A percentile compares a stretch with the other conserved stretches of the same genome.
Evolutionary conservation across 2,113 vertebrate species (phyloP).

Genomic region (Gymnocephalus cernua): DNA sequence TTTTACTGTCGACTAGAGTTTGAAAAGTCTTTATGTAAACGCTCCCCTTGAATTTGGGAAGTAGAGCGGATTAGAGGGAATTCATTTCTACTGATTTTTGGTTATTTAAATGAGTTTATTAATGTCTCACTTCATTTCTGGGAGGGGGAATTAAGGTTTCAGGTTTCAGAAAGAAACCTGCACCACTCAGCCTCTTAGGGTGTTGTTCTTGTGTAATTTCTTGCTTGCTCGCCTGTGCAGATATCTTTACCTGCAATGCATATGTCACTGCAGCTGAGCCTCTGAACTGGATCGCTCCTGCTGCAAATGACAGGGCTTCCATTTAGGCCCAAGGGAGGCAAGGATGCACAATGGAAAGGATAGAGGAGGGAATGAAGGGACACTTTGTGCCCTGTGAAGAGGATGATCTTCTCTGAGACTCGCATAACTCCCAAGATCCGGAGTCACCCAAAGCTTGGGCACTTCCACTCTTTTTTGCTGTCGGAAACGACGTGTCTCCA

Average conservation of each 20-base stretch:
- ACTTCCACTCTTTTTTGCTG: constrained; percentile 64
- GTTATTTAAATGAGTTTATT: not conserved
- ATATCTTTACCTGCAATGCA: constrained; percentile 64
- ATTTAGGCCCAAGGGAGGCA: constrained; percentile 74
- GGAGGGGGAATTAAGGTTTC: not conserved
- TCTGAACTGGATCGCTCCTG: constrained; percentile 68
- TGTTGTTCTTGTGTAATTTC: constrained; percentile 2
- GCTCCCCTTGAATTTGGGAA: not conserved
- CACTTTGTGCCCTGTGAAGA: constrained; percentile 77
- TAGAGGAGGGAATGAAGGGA: constrained; percentile 81
- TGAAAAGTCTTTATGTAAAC: not conserved
- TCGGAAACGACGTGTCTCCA: constrained; percentile 81
- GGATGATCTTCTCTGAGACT: constrained; percentile 68
- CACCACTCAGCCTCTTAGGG: not conserved
- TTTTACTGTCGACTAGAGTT: not conserved
- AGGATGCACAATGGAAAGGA: constrained; percentile 74
- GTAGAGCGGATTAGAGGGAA: not conserved
- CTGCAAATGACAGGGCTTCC: constrained; percentile 74
- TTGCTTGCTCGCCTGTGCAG: constrained; percentile 24
- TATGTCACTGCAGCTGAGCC: constrained; percentile 68
- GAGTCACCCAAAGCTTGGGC: constrained; percentile 71
- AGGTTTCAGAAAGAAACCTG: not conserved
- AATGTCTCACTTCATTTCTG: not conserved
- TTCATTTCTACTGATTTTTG: not conserved
- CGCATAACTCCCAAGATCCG: constrained; percentile 75